Percentiles rank a stretch among this genome's conserved stretches.
Evolutionary conservation across 2,113 vertebrate species (phyloP).

Genomic region (Pedetes capensis): DNA sequence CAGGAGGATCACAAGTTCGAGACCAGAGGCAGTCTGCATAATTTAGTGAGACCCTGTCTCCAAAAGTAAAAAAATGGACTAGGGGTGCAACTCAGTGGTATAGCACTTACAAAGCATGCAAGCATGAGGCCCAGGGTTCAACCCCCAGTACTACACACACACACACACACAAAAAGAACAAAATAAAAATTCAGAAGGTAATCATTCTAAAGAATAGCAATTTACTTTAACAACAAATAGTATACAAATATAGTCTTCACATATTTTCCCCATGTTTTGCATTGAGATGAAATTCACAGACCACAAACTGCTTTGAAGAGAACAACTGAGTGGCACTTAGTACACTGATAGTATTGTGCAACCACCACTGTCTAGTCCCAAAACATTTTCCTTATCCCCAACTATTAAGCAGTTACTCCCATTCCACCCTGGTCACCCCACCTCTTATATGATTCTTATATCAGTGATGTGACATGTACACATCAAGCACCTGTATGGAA

Average conservation of each 20-base stretch:
- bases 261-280: background rate
- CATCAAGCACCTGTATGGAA: background rate
- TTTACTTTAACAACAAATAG: background rate
- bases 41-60: too few relatives aligned
- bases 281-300: background rate
- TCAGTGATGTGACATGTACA: background rate
- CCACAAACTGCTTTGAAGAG: background rate
- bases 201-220: background rate
- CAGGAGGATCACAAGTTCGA: too few relatives aligned
- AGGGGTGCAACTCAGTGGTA: too few relatives aligned
- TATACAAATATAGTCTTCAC: background rate
- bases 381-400: background rate
- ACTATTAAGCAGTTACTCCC: background rate
- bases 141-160: too few relatives aligned
- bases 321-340: background rate
- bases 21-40: too few relatives aligned
- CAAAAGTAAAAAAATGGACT: too few relatives aligned
- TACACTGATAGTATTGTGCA: background rate
- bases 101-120: too few relatives aligned
- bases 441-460: background rate
- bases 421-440: rapidly evolving
- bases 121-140: too few relatives aligned
- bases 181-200: background rate
- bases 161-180: too few relatives aligned
- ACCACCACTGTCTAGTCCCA: background rate